Evolutionary conservation across 37 sponge, comb jelly and placozoan species (phyloP).

Genomic region (Oopsacas minuta): DNA sequence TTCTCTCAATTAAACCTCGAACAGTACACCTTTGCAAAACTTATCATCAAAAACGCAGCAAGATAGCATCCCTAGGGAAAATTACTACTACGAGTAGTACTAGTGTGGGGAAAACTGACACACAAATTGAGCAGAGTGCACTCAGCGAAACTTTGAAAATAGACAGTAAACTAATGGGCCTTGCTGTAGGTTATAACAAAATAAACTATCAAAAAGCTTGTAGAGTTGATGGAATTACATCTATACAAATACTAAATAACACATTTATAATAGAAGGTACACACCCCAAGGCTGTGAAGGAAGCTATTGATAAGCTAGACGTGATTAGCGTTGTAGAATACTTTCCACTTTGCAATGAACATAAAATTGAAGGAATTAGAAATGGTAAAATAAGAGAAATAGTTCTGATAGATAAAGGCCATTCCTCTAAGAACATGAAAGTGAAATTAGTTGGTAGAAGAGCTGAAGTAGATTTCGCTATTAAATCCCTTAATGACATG

Average conservation of each 20-base stretch:
- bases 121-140: not conserved
- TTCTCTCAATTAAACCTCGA: not conserved
- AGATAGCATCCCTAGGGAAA: no score
- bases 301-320: not conserved
- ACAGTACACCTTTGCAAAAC: not conserved
- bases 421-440: not conserved
- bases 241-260: not conserved
- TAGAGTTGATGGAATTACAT: not conserved
- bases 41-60: not conserved
- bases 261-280: not conserved
- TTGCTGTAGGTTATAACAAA: not conserved
- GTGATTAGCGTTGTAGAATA: not conserved
- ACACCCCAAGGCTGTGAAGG: not conserved
- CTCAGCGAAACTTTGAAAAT: not conserved
- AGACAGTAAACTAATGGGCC: not conserved
- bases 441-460: not conserved
- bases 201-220: not conserved
- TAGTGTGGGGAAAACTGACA: not conserved
- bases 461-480: not conserved
- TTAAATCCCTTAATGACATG: not conserved
- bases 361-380: no score
- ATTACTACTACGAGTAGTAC: no score
- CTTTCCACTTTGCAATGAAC: not conserved
- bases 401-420: not conserved
- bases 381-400: no score